Evolutionary conservation across 2,113 vertebrate genomes (phyloP).

Genomic region (Carassius gibelio): DNA sequence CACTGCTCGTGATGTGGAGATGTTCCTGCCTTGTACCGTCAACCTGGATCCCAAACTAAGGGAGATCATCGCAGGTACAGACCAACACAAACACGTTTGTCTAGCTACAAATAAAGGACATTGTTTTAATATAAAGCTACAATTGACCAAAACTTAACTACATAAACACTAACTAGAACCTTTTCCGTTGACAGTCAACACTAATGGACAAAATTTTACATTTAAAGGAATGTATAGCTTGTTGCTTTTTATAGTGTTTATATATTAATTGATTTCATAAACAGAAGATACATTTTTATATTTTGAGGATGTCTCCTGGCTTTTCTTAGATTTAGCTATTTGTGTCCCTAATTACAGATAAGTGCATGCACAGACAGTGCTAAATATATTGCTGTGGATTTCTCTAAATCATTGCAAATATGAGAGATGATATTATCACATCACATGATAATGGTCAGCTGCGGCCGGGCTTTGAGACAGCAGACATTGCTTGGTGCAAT

Average conservation of each 20-base stretch:
- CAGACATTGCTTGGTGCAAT: constrained; percentile 27
- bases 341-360: neutral
- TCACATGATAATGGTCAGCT: constrained; percentile 35
- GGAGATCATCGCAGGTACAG: constrained; percentile 94
- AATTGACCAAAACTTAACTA: neutral
- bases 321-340: neutral
- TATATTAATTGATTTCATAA: neutral
- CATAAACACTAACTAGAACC: neutral
- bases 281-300: neutral
- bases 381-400: neutral
- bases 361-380: neutral
- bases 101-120: neutral
- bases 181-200: neutral
- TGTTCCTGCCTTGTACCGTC: constrained; percentile 94
- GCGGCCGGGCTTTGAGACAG: constrained; percentile 9
- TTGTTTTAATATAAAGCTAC: neutral
- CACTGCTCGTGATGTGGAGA: constrained; percentile 89
- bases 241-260: neutral
- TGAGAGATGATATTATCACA: constrained; percentile 26
- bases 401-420: neutral
- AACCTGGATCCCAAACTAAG: constrained; percentile 96
- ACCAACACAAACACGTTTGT: neutral
- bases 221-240: neutral
- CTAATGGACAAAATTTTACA: neutral
- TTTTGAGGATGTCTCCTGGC: neutral